These are phyloP conservation scores for Alectoris magna DNA, from an alignment of 2,797 vertebrate genomes.

Conservation along the genomic window DNA sequence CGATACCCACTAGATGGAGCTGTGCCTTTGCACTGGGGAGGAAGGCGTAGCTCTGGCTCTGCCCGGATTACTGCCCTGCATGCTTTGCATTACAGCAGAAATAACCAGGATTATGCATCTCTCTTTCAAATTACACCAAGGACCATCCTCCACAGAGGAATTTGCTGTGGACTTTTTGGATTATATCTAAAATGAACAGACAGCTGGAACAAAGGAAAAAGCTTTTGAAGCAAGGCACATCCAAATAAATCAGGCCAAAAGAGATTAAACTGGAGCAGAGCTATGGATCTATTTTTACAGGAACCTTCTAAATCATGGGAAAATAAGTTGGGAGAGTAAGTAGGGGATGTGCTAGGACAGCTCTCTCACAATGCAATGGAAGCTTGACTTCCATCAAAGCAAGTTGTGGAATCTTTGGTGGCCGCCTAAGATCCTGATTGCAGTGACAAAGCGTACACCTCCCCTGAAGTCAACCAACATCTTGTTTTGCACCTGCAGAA, in stretches of 20 bases:
- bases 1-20: constrained; percentile 69
- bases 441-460: fast-evolving
- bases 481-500: neutral
- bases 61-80: neutral
- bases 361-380: neutral
- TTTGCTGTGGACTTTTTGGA: neutral
- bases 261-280: neutral
- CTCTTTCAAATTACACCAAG: neutral
- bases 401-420: neutral
- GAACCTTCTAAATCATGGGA: neutral
- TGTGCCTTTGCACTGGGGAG: constrained; percentile 45
- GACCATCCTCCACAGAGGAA: neutral
- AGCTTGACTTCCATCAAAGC: neutral
- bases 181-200: neutral
- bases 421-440: neutral
- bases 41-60: neutral
- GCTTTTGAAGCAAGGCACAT: neutral
- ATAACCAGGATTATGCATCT: fast-evolving
- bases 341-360: neutral
- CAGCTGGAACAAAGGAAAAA: neutral
- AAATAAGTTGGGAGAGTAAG: neutral
- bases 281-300: neutral
- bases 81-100: fast-evolving
- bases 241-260: neutral
- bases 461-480: neutral